Percentiles rank a stretch among this genome's conserved stretches.
phyloP scores from a whole-genome alignment of 1,140 invertebrate species.

The Daktulosphaira vitifoliae region DNA sequence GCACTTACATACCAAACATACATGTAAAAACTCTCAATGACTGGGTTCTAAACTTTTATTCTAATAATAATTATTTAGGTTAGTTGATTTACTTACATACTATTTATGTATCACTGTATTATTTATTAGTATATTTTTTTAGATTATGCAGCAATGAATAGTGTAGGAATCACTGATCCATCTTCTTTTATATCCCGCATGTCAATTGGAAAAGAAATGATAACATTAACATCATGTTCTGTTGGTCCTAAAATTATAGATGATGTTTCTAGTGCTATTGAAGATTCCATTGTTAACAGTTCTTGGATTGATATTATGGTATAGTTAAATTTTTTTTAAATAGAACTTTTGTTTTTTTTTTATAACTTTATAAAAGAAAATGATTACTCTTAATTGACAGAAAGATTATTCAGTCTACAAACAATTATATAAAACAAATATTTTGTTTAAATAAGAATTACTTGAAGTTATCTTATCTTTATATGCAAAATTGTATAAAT shows the following conservation, averaged over 20 bases:
- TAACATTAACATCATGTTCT: slow-evolving; percentile 64
- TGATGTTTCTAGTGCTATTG: slow-evolving; percentile 71
- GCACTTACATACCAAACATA: slow-evolving; percentile 78
- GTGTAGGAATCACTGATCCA: slow-evolving; percentile 80
- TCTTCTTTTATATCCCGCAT: slow-evolving; percentile 70
- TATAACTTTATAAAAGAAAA: not conserved
- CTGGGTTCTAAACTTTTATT: slow-evolving; percentile 86
- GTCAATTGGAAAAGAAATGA: slow-evolving; percentile 56
- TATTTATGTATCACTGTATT: not conserved
- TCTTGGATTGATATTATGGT: slow-evolving; percentile 68
- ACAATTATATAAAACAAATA: too few relatives aligned
- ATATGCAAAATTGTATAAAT: too few relatives aligned
- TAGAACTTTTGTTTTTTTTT: too few relatives aligned
- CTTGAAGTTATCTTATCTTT: too few relatives aligned
- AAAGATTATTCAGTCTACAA: not conserved
- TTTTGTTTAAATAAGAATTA: too few relatives aligned
- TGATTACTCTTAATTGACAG: not conserved
- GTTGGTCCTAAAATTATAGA: slow-evolving; percentile 65
- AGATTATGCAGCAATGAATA: slow-evolving; percentile 83
- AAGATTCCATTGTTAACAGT: slow-evolving; percentile 67
- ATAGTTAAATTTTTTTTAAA: slow-evolving; percentile 25
- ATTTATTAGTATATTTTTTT: slow-evolving; percentile 10
- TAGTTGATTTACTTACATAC: slow-evolving; percentile 34
- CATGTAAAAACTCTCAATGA: slow-evolving; percentile 79
- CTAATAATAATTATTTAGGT: slow-evolving; percentile 88